A percentile compares a stretch with the other conserved stretches of the same genome.
Evolutionary conservation across 2,113 vertebrate genomes (phyloP).

Genomic region (Lutjanus erythropterus): DNA sequence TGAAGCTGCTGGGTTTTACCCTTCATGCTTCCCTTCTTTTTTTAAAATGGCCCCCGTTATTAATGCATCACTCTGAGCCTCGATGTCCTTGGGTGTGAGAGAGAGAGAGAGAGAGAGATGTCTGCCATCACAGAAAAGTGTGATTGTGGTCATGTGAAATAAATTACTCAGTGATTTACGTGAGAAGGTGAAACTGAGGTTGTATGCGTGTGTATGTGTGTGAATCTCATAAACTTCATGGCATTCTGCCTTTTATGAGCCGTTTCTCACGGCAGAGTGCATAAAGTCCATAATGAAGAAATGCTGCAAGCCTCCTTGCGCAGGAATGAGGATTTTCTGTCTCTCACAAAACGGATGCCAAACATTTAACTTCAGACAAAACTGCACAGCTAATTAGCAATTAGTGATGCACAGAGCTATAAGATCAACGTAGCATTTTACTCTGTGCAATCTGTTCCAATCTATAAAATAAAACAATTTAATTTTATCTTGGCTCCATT

Average conservation of each 20-base stretch:
- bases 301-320: not conserved
- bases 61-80: slow-evolving; percentile 48
- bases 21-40: slow-evolving; percentile 49
- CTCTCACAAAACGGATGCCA: slow-evolving; percentile 22
- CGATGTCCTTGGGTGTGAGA: slow-evolving; percentile 56
- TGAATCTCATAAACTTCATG: slow-evolving; percentile 19
- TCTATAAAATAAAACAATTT: slow-evolving; percentile 8
- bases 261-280: not conserved
- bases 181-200: slow-evolving; percentile 52
- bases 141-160: slow-evolving; percentile 47
- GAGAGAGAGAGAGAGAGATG: slow-evolving; percentile 4
- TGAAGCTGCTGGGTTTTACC: slow-evolving; percentile 34
- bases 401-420: slow-evolving; percentile 4
- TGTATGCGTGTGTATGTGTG: slow-evolving; percentile 18
- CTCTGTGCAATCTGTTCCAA: slow-evolving; percentile 31
- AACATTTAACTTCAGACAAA: slow-evolving; percentile 24
- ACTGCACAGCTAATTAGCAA: slow-evolving; percentile 47
- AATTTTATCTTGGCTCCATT: not conserved
- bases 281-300: slow-evolving; percentile 29
- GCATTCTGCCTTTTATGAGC: slow-evolving; percentile 39
- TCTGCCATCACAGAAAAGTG: slow-evolving; percentile 17
- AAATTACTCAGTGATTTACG: slow-evolving; percentile 45
- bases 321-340: not conserved
- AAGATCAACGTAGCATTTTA: slow-evolving; percentile 44
- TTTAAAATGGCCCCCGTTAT: slow-evolving; percentile 56